Base-by-base conservation (phyloP, 2,113 vertebrate species). In the Sinosuthora webbiana region DNA sequence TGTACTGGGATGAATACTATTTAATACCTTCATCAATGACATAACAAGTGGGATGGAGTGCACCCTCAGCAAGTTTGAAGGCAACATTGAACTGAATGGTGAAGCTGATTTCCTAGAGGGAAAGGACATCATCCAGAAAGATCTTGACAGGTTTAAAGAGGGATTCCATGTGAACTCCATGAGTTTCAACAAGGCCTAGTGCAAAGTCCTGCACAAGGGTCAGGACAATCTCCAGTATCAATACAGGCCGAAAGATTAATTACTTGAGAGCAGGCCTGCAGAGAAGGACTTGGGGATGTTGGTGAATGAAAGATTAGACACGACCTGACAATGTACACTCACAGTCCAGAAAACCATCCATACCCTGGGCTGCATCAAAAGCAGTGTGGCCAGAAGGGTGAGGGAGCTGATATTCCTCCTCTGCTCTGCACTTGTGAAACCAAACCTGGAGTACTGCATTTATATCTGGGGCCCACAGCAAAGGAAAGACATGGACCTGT, bases 131-230 rank as follows among this genome's bases (percentile, higher is more conserved):
- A 42, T n/a, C 23, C 33, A 47, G 70, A 77, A 23, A 18, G 24
- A 13, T 28, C 19, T 20, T 44, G 13, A 74, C 23, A 63, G 11
- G 3, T 24, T 62, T 57, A 37, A 73, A 27, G 9, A 53, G 6
- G 5, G 8, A 15, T 15, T 6, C 7, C 1, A 1, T 45, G 12
- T 3, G 8, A 74, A 45, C 5, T 3, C 50, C 16, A 37, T 21
- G 41, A 75, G 5, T 22, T 65, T 70, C 22, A 50, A 52, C 15
- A 55, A 83, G 25, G 7, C 6, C 25, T 60, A 47, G 7, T n/a
- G 15, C 10, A 41, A 78, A 20, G 18, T 82, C 11, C 24, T 63
- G 15, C 13, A 35, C 11, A 5, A 39, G 31, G 10, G 12, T 45
- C 19, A 69, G 24, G 35, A 7, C 7, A 89, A 60, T 30, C 12